Evolutionary conservation across 2,113 vertebrate species (phyloP).

Genomic region (Gyps fulvus): DNA sequence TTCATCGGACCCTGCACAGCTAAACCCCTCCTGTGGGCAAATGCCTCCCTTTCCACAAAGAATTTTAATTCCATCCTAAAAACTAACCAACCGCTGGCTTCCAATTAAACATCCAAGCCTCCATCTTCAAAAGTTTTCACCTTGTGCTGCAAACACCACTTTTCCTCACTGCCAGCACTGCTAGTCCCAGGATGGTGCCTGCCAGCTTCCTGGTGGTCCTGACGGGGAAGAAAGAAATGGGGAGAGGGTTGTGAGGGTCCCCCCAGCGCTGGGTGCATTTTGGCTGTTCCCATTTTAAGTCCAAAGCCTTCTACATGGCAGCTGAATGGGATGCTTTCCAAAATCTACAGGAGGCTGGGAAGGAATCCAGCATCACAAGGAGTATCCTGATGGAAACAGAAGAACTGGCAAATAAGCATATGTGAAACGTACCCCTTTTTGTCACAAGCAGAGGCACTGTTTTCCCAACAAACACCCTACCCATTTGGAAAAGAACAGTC

Average conservation of each 20-base stretch:
- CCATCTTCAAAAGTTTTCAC: neutral
- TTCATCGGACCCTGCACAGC: neutral
- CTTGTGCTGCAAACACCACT: neutral
- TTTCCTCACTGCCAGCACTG: neutral
- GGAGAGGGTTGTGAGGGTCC: neutral
- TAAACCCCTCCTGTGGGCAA: neutral
- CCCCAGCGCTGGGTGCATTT: neutral
- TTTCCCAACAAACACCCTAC: constrained; percentile 45
- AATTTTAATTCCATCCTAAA: neutral
- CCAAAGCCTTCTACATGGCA: constrained; percentile 52
- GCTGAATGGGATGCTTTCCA: constrained; percentile 53
- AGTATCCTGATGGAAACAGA: constrained; percentile 33
- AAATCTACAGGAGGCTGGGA: constrained; percentile 59
- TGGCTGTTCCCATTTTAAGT: constrained; percentile 7
- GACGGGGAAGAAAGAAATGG: neutral
- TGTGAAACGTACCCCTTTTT: neutral
- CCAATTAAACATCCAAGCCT: neutral
- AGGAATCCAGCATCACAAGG: constrained; percentile 44
- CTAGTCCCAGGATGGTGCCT: neutral
- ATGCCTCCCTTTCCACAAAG: neutral
- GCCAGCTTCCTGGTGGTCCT: neutral
- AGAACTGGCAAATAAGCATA: constrained; percentile 31
- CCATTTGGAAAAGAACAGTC: neutral
- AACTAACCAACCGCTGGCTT: neutral
- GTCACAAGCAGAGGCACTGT: constrained; percentile 32